Conservation (phyloP, 2,888 invertebrate genomes). For the Mesodorylaimus sp. region DNA sequence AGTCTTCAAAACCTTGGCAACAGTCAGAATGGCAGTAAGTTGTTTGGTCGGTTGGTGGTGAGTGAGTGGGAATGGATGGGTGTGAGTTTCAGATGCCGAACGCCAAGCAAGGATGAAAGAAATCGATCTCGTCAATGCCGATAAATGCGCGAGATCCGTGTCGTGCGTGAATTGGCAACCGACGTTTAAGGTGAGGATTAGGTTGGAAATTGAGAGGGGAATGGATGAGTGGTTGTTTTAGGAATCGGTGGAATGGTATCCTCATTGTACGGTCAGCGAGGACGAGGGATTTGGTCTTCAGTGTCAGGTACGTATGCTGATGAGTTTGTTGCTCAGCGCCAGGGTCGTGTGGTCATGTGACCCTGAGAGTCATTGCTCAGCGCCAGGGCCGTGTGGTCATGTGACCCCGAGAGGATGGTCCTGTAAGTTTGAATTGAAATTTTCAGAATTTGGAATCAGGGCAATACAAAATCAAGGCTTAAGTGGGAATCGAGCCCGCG, state of each 20-base stretch:
- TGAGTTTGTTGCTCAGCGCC: too few species aligned
- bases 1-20: constrained; percentile 3
- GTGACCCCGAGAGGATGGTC: too few species aligned
- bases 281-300: constrained; percentile 3
- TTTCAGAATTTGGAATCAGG: too few species aligned
- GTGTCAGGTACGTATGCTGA: constrained; percentile 9
- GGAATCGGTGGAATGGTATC: constrained; percentile 5
- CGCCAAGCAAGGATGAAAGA: constrained; percentile 8
- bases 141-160: constrained; percentile 4
- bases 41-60: background rate
- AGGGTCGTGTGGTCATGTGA: too few species aligned
- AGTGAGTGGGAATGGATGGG: too few species aligned
- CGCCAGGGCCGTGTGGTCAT: too few species aligned
- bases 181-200: background rate
- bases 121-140: constrained; percentile 6
- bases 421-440: too few species aligned
- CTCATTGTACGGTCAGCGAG: constrained; percentile 4
- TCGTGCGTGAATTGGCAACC: background rate
- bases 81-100: constrained; percentile 7
- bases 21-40: background rate
- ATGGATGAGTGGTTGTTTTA: constrained; percentile 1
- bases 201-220: background rate
- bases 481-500: too few species aligned
- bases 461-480: too few species aligned
- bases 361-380: too few species aligned